Evolutionary conservation across 2,888 invertebrate species (phyloP).

Genomic region (Carabus problematicus): DNA sequence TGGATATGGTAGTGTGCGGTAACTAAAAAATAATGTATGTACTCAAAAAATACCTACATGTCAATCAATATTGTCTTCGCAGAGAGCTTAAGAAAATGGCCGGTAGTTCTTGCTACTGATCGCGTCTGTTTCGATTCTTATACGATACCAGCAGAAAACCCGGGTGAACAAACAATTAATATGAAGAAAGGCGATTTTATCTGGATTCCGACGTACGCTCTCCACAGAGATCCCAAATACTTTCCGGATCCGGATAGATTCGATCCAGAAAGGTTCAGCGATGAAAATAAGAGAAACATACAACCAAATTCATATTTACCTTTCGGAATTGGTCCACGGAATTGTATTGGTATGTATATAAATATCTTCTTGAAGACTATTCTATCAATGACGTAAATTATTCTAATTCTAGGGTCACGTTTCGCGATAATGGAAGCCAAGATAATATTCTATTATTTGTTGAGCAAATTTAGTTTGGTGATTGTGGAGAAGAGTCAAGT

Average conservation of each 20-base stretch:
- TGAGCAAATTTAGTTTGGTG: conserved; percentile 46
- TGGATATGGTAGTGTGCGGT: conserved; percentile 60
- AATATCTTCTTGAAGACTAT: not conserved
- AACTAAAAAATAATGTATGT: conserved; percentile 60
- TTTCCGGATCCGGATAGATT: conserved; percentile 60
- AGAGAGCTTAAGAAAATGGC: conserved; percentile 62
- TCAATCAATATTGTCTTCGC: conserved; percentile 42
- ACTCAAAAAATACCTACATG: too few relatives aligned
- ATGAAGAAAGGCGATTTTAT: conserved; percentile 52
- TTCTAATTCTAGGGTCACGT: conserved; percentile 43
- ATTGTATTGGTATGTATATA: conserved; percentile 58
- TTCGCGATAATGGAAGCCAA: conserved; percentile 45
- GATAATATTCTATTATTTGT: conserved; percentile 44
- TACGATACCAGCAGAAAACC: conserved; percentile 49
- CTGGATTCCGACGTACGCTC: conserved; percentile 54
- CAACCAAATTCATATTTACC: conserved; percentile 59
- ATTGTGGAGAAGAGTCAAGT: conserved; percentile 40
- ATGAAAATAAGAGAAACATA: conserved; percentile 55
- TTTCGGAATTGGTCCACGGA: conserved; percentile 61
- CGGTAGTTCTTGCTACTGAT: conserved; percentile 58
- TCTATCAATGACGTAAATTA: conserved; percentile 13
- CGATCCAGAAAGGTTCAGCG: conserved; percentile 59
- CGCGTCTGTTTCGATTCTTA: conserved; percentile 63
- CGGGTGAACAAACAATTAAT: conserved; percentile 45
- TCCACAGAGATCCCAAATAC: conserved; percentile 59